Percentiles rank a stretch among this genome's conserved stretches.
Conservation (phyloP, 2,797 vertebrate genomes). For the Xiphorhynchus erythropygius region DNA sequence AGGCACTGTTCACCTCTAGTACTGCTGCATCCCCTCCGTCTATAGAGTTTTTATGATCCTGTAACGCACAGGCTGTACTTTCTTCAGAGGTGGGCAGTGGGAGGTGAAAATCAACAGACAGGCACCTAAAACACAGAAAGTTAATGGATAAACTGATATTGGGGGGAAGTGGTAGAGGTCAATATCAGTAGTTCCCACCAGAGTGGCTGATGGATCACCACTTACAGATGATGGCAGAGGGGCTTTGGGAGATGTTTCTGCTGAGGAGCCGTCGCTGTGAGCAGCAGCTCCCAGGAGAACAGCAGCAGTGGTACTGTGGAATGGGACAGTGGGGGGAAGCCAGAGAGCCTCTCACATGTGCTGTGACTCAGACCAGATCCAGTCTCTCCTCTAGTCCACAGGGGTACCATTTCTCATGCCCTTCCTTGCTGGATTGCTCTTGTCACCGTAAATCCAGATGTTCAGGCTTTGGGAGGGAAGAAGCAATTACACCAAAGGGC, state of each 20-base stretch:
- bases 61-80: not conserved
- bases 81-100: not conserved
- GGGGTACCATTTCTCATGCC: not conserved
- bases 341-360: not conserved
- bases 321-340: not conserved
- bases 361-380: not conserved
- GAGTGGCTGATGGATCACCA: not conserved
- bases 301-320: not conserved
- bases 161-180: not conserved
- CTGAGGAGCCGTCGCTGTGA: not conserved
- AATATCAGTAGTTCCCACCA: not conserved
- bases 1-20: not conserved
- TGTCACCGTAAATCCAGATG: constrained; percentile 16
- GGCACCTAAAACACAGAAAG: not conserved
- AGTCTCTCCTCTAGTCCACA: not conserved
- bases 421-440: not conserved
- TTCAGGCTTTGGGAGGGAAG: not conserved
- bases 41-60: not conserved
- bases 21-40: not conserved
- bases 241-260: not conserved
- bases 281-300: not conserved
- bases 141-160: not conserved
- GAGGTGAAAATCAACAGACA: not conserved
- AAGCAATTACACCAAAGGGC: not conserved
- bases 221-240: not conserved